Base-by-base conservation (phyloP, 2,888 invertebrate genomes). In the Drosophila histrio region DNA sequence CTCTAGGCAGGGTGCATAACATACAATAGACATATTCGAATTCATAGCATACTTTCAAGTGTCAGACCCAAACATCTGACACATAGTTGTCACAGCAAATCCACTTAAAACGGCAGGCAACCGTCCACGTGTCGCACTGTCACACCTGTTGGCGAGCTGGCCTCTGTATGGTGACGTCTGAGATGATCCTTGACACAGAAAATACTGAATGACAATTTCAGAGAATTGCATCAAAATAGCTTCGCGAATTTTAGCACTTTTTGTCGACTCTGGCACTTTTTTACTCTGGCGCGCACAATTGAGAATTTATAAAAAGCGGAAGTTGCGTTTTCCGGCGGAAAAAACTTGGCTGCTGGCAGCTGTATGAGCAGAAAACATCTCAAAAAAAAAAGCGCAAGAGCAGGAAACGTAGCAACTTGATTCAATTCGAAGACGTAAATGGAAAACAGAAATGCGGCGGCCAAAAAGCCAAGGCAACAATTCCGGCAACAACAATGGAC, bases 321-420 rank as follows among this genome's bases (percentile, higher is more conserved):
- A 75, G 77, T 72, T 84, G 88, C 85, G 72, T 84, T 84, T 84
- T 87, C 81, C 88, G 75, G 60, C 72, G 71, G 65, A 73, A 84
- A 77, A 83, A 86, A 86, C 87, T 79, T 79, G 84, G 66, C 73
- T 76, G 65, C 59, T 72, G 72, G 44, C 79, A 58, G 59, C 66
- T 59, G 47, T 49, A 62, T 41, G 54, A 56, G 30, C 41, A 43
- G 56, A 49, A 38, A 41, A 43, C 13, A 50, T 6, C 8, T 15
- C 38, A 38, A 38, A 53, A 36, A 46, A n/a, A 39, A 41, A 17
- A 15, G 22, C n/a, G 32, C 13, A 30, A 53, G 39, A 44, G 47
- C 41, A 71, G 81, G 87, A 88, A 87, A 67, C 72, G 71, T 63
- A 81, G 64, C 61, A 79, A 83, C 84, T 84, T 87, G 83, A 88